Base-by-base conservation (phyloP, 2,113 vertebrate genomes). In the Rhinoderma darwinii region DNA sequence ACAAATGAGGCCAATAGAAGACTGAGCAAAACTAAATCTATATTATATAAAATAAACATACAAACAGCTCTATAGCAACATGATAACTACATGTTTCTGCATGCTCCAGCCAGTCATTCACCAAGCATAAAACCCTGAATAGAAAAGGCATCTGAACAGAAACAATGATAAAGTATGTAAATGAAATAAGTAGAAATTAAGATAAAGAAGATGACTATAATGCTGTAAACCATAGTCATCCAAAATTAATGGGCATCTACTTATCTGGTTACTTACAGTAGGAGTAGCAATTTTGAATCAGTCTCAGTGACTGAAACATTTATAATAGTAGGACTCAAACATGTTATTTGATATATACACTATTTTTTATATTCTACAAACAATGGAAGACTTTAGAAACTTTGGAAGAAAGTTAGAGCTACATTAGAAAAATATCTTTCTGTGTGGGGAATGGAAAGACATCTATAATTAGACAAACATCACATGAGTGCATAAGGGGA, bases 391-490 rank as follows among this genome's bases (percentile, higher is more conserved):
- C 18, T 25, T 41, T 41, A 76, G n/a, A 47, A 17, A 41, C 30
- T 76, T 0, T 4, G 18, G 25, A 76, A 76, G 5, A 30, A n/a
- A 76, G 22, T 50, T 63, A 54, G 5, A 50, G 44, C 8, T 2
- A 30, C 7, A 1, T 6, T 7, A 12, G 30, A 8, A 18, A 72
- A 44, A 47, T n/a, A 30, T 30, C 1, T 18, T 17, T 72, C 17
- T 72, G 22, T 25, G 22, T 22, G 32, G 27, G 73, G 66, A 37
- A 70, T 35, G 89, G 84, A 89, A 86, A 83, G 86, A 83, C 88
- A 22, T 2, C 1, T 6, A 80, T 89, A 84, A 89, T 89, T 89
- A 90, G 25, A 75, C 35, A 72, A 73, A 63, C 87, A 74, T n/a
- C 59, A 89, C 77, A 70, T 37, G 81, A 41, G 63, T 89, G 39